Percentiles rank a stretch among this genome's conserved stretches.
Conservation (phyloP, 2,888 invertebrate species). For the Noctua janthe region DNA sequence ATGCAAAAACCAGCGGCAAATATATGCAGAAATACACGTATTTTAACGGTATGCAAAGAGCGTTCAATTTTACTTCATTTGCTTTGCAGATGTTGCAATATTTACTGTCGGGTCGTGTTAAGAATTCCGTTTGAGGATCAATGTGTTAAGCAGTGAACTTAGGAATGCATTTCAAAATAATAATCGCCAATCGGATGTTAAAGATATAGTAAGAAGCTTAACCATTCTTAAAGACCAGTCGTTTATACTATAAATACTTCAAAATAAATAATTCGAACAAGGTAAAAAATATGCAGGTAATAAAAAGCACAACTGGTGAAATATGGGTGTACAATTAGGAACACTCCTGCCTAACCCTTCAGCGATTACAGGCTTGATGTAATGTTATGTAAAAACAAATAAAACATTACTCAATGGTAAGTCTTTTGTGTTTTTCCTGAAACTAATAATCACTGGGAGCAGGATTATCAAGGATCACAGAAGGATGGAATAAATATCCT, state of each 20-base stretch:
- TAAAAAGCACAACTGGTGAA: neutral
- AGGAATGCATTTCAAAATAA: constrained; percentile 22
- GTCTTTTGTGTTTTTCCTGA: neutral
- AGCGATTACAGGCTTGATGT: neutral
- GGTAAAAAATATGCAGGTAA: neutral
- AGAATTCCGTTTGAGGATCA: constrained; percentile 37
- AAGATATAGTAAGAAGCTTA: neutral
- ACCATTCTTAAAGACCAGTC: neutral
- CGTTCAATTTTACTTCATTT: constrained; percentile 49
- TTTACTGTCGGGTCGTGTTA: constrained; percentile 19
- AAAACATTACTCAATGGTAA: neutral
- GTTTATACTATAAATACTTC: neutral
- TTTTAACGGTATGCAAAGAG: constrained; percentile 32
- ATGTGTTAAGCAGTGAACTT: constrained; percentile 7
- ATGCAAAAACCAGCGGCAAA: constrained; percentile 51
- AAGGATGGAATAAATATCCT: neutral
- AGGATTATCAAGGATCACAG: neutral
- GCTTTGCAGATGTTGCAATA: constrained; percentile 53
- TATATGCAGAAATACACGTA: constrained; percentile 53
- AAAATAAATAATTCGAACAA: neutral
- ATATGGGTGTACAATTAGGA: neutral
- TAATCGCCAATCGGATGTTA: neutral
- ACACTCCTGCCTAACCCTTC: neutral
- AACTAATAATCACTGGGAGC: neutral
- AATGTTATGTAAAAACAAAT: neutral